A percentile compares a stretch with the other conserved stretches of the same genome.
Conservation (phyloP, 2,113 vertebrate species). For the Chloropsis cyanopogon region DNA sequence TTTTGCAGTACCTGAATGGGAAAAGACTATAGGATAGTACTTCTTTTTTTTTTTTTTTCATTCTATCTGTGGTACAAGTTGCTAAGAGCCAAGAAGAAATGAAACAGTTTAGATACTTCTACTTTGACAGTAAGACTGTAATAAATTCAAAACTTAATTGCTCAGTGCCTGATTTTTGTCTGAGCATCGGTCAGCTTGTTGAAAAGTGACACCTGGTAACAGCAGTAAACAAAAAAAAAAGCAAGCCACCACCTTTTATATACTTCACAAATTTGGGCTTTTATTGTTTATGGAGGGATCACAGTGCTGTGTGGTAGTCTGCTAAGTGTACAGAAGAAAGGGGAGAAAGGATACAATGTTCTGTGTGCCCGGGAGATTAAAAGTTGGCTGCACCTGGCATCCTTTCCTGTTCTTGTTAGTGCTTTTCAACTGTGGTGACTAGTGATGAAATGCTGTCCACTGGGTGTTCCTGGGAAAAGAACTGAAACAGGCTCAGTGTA, state of each 20-base stretch:
- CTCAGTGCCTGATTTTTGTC: not conserved
- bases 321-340: not conserved
- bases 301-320: not conserved
- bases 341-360: not conserved
- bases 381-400: not conserved
- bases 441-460: not conserved
- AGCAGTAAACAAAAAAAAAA: not conserved
- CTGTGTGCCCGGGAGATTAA: not conserved
- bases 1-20: not conserved
- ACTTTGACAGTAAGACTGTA: not conserved
- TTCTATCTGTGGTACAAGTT: not conserved
- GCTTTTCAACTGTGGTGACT: not conserved
- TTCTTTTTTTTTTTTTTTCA: not conserved
- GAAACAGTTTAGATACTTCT: not conserved
- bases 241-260: not conserved
- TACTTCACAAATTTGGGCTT: not conserved
- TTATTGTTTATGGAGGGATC: not conserved
- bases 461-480: not conserved
- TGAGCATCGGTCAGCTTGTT: not conserved
- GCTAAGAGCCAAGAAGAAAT: not conserved
- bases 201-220: not conserved
- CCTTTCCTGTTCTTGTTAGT: slow-evolving; percentile 5
- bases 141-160: not conserved
- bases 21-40: not conserved
- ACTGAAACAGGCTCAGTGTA: not conserved